These are phyloP conservation scores for Microtus richardsoni DNA, from an alignment of 2,113 vertebrate genomes.

Conservation along the genomic window DNA sequence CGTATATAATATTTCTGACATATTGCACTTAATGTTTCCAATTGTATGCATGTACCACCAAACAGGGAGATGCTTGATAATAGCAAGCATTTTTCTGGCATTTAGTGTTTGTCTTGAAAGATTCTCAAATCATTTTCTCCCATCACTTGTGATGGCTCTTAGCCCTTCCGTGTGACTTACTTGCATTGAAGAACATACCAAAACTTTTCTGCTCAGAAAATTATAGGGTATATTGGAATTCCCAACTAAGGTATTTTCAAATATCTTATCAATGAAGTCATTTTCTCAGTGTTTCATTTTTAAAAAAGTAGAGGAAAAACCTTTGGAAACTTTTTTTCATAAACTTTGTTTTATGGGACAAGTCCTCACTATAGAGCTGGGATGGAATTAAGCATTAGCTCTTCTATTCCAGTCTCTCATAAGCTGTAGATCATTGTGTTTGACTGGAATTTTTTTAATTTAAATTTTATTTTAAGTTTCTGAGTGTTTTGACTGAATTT, in stretches of 20 bases:
- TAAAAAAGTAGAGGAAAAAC: not conserved
- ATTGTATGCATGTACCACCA: not conserved
- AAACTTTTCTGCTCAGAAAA: not conserved
- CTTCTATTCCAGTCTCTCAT: not conserved
- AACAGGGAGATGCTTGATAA: not conserved
- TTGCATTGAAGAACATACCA: not conserved
- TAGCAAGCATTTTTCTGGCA: not conserved
- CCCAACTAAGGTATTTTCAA: not conserved
- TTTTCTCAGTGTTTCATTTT: not conserved
- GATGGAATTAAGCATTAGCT: not conserved
- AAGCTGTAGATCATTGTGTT: not conserved
- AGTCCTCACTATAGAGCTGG: not conserved
- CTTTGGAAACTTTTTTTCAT: not conserved
- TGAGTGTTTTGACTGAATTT: not conserved
- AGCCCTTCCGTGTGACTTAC: not conserved
- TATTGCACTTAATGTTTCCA: not conserved
- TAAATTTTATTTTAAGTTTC: not conserved
- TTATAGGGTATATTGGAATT: not conserved
- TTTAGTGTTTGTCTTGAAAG: not conserved
- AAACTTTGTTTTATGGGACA: not conserved
- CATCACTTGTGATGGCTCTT: not conserved
- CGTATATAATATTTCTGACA: not conserved
- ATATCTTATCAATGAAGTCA: no score
- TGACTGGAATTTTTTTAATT: not conserved
- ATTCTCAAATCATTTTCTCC: not conserved